Conservation (phyloP, 1,140 invertebrate genomes). For the Tetramorium simillimum region DNA sequence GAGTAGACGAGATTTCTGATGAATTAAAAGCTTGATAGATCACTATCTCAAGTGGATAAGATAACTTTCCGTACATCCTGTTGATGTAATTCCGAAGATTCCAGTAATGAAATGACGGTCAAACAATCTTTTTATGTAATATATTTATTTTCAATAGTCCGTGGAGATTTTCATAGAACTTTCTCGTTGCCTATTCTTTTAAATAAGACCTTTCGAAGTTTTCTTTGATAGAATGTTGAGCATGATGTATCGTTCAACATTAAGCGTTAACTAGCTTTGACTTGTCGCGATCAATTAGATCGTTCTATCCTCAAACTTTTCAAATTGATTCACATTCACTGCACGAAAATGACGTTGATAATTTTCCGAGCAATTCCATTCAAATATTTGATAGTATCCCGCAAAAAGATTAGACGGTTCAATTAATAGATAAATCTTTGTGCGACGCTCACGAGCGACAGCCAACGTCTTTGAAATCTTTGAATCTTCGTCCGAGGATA, state of each 20-base stretch:
- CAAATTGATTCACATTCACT: conserved; percentile 38
- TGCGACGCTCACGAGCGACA: background rate
- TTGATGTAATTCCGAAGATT: background rate
- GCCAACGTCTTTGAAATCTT: background rate
- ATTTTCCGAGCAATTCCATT: background rate
- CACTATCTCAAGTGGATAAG: background rate
- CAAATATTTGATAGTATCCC: background rate
- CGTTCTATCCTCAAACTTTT: background rate
- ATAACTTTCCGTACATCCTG: background rate
- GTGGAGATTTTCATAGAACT: background rate
- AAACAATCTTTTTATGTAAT: no score
- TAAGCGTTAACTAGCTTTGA: background rate
- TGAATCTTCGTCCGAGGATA: background rate
- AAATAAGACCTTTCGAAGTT: background rate
- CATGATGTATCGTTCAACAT: background rate
- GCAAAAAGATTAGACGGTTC: background rate
- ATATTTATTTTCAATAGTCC: no score
- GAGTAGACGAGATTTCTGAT: conserved; percentile 9
- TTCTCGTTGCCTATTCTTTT: background rate
- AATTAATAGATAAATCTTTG: background rate
- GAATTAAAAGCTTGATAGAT: background rate
- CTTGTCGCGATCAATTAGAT: background rate
- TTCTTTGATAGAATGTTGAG: background rate
- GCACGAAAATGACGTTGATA: background rate
- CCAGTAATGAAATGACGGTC: background rate